phyloP scores from a whole-genome alignment of 2,797 vertebrate species.

The Urocyon cinereoargenteus region DNA sequence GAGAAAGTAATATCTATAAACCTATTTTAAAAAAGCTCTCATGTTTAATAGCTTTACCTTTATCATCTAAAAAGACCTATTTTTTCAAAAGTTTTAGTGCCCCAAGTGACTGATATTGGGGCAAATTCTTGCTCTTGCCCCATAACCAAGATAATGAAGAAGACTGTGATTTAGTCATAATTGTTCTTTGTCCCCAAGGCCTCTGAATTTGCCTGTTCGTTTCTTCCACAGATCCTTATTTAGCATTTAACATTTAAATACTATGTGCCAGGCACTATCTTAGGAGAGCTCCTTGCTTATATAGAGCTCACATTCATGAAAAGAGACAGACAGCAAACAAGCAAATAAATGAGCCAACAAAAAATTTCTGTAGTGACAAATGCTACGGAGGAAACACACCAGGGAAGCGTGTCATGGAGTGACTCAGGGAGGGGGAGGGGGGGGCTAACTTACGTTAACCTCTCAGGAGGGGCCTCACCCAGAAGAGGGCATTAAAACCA shows the following conservation, averaged over 20 bases:
- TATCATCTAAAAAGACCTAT: background rate
- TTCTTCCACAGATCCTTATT: background rate
- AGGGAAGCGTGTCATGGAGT: background rate
- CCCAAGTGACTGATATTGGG: background rate
- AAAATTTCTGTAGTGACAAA: background rate
- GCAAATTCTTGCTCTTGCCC: background rate
- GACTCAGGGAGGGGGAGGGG: background rate
- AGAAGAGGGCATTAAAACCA: background rate
- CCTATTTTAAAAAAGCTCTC: background rate
- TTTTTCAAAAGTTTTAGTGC: background rate
- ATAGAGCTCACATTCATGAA: background rate
- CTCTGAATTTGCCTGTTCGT: background rate
- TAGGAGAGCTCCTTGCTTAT: background rate
- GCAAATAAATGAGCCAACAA: background rate
- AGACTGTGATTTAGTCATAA: background rate
- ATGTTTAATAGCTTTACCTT: background rate
- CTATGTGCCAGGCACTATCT: background rate
- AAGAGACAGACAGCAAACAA: background rate
- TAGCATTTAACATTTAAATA: slow-evolving; percentile 1
- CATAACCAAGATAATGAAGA: background rate
- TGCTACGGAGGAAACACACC: background rate
- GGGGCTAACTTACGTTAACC: background rate
- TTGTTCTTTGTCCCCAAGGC: background rate
- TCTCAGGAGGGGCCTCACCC: background rate
- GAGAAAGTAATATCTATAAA: background rate